Evolutionary conservation across 92 coral and sea anemone species (phyloP).

Genomic region (Siderastrea siderea): DNA sequence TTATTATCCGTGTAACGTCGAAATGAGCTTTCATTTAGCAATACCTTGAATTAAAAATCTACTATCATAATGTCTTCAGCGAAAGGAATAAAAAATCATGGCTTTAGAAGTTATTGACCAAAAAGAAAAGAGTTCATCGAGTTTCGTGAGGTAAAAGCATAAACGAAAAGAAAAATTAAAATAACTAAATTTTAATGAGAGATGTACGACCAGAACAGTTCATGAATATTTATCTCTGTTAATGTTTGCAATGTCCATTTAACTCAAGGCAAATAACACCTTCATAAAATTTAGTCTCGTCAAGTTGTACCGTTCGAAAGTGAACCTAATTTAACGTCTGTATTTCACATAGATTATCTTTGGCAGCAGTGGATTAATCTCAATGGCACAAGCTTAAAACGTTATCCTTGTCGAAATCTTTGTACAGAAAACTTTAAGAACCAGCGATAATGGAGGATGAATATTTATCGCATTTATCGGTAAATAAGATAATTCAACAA

Average conservation of each 20-base stretch:
- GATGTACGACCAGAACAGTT: neutral
- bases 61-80: too few species aligned
- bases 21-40: too few species aligned
- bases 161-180: neutral
- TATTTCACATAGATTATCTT: too few species aligned
- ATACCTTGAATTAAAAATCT: too few species aligned
- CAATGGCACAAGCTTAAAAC: neutral
- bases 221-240: neutral
- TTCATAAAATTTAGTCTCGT: neutral
- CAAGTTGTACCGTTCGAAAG: neutral
- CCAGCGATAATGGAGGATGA: constrained; percentile 5
- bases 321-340: neutral
- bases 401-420: neutral
- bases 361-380: neutral
- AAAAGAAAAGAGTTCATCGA: too few species aligned
- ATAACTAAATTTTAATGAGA: neutral
- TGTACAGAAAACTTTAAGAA: constrained; percentile 2
- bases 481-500: constrained; percentile 20
- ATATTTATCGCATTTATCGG: constrained; percentile 12
- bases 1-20: too few species aligned
- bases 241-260: neutral
- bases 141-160: too few species aligned
- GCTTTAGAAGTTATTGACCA: too few species aligned
- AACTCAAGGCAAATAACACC: neutral
- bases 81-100: too few species aligned